Conservation (phyloP, 2,113 vertebrate species). For the Zosterops borbonicus region DNA sequence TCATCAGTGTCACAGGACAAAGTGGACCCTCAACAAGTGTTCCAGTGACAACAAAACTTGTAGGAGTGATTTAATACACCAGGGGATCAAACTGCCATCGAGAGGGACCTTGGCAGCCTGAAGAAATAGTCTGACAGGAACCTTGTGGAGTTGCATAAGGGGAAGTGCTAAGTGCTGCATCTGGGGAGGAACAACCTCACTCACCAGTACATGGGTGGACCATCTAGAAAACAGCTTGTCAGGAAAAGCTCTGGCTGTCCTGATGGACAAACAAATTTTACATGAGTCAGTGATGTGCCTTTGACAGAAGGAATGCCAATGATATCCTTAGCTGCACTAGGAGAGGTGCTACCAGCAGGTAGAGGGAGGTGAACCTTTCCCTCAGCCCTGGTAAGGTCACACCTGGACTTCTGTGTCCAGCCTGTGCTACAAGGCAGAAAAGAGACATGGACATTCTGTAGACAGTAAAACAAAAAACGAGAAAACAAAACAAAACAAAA, state of each 20-base stretch:
- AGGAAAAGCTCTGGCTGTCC: neutral
- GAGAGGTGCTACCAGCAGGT: neutral
- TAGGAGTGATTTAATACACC: neutral
- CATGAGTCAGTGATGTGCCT: neutral
- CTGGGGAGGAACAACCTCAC: neutral
- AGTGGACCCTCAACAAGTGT: neutral
- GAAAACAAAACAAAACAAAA: too few species aligned
- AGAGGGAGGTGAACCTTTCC: neutral
- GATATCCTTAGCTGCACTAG: neutral
- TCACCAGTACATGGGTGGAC: neutral
- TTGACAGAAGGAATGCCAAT: neutral
- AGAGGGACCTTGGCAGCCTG: neutral
- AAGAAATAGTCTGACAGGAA: neutral
- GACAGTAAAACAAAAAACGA: neutral
- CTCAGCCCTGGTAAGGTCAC: neutral
- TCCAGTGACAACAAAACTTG: neutral
- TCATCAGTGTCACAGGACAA: neutral
- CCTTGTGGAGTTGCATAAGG: neutral
- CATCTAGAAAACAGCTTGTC: neutral
- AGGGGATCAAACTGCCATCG: neutral
- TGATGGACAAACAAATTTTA: neutral
- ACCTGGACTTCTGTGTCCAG: neutral
- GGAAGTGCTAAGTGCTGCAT: neutral
- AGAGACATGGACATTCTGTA: neutral
- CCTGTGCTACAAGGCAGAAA: neutral